A percentile compares a stretch with the other conserved stretches of the same genome.
Evolutionary conservation across 2,113 vertebrate genomes (phyloP).

Genomic region (Urocolius indicus): DNA sequence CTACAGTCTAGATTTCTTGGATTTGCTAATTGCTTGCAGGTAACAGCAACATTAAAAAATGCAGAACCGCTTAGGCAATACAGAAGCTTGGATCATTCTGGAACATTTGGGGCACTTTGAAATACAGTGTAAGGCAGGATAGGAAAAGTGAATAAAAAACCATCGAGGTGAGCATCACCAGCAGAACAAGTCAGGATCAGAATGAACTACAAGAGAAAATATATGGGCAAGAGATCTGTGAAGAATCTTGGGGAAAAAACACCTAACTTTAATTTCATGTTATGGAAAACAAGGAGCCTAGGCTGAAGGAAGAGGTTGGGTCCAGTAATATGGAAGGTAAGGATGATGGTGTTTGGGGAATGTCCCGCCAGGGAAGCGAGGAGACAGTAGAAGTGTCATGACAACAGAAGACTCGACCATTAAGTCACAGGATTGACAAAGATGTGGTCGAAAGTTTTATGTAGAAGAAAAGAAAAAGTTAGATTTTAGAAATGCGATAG

Average conservation of each 20-base stretch:
- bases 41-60: not conserved
- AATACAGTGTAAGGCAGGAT: not conserved
- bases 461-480: not conserved
- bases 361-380: not conserved
- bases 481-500: not conserved
- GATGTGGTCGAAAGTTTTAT: not conserved
- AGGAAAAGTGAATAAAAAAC: not conserved
- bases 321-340: not conserved
- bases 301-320: not conserved
- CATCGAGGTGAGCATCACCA: not conserved
- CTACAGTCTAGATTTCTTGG: not conserved
- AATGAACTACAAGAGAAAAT: not conserved
- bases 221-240: not conserved
- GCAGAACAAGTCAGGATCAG: not conserved
- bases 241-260: not conserved
- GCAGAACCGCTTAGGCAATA: not conserved
- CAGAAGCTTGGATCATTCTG: not conserved
- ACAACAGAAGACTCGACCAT: not conserved
- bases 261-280: not conserved
- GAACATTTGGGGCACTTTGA: not conserved
- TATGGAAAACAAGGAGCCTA: not conserved
- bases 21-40: not conserved
- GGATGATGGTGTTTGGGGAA: not conserved
- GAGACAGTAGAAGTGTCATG: not conserved
- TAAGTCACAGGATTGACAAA: not conserved